A percentile compares a stretch with the other conserved stretches of the same genome.
These are phyloP conservation scores for Poeciliopsis occidentalis DNA, from an alignment of 2,113 vertebrate species.

Conservation along the genomic window DNA sequence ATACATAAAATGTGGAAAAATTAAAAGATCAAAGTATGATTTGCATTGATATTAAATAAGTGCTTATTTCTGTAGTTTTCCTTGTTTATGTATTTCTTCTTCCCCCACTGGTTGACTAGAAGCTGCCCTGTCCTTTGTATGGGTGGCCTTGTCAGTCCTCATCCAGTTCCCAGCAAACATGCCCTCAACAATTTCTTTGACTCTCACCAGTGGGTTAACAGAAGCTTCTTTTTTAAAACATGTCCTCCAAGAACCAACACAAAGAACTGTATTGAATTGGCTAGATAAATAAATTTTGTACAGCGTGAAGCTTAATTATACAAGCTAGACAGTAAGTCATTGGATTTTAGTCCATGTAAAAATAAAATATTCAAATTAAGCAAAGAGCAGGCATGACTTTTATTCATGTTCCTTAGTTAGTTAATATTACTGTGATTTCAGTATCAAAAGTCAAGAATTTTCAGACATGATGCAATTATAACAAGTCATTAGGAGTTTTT, in stretches of 20 bases:
- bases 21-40: background rate
- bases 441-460: no score
- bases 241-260: slow-evolving; percentile 22
- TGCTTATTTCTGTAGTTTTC: slow-evolving; percentile 34
- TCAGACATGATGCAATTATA: background rate
- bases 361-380: no score
- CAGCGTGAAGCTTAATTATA: background rate
- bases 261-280: slow-evolving; percentile 11
- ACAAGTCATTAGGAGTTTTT: background rate
- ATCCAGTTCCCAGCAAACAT: slow-evolving; percentile 61
- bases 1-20: background rate
- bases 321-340: background rate
- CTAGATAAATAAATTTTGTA: background rate
- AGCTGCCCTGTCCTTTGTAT: slow-evolving; percentile 66
- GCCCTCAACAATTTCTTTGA: slow-evolving; percentile 43
- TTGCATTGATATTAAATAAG: slow-evolving; percentile 34
- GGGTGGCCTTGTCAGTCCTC: slow-evolving; percentile 75
- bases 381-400: no score
- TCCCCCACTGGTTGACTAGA: slow-evolving; percentile 52
- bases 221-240: slow-evolving; percentile 27
- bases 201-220: slow-evolving; percentile 27
- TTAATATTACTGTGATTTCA: no score
- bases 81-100: slow-evolving; percentile 33
- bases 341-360: no score
- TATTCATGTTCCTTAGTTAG: no score